Evolutionary conservation across 2,113 vertebrate genomes (phyloP), one percentile per base, ranked within the genome.

Genomic region (Bubalus kerabau): DNA sequence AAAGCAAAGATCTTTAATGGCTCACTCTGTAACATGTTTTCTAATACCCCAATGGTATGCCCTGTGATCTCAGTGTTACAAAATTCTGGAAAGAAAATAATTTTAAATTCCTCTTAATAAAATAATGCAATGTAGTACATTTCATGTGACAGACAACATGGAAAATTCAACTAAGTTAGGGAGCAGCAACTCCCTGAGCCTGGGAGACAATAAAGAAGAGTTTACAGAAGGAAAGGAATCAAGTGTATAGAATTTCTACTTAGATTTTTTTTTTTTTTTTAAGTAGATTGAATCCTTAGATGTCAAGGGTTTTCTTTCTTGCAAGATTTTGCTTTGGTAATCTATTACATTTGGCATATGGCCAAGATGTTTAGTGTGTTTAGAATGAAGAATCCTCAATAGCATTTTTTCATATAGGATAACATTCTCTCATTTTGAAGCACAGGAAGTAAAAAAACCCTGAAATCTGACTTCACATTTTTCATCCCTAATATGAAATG

Each of bases 401-500:
- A 67, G 85, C 9, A 92, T 89, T 95, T 91, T 91, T 95, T 60
- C 92, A 92, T 86, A 90, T 32, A 87, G 85, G 92, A 93, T 93
- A 92, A 97, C 0, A 80, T 43, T 80, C 80, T 93, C 87, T 96
- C 60, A 97, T 95, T 98, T 97, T 74, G 43, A 94, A 82, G 81
- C 96, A 97, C 28, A 95, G 92, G 54, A 96, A 98, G 54, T 81
- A 62, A 97, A 95, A 90, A 90, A 36, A 28, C 0, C 0, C 94
- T 1, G 2, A 97, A 97, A 97, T 91, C 94, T 57, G 97, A 95
- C 87, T 96, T 96, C 87, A 74, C 59, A 96, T 93, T 96, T 95
- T 98, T 96, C 48, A 46, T 95, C 76, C 40, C 87, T 87, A 97
- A 98, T 84, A 95, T 14, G 48, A 96, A 98, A 98, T 96, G 21